Evolutionary conservation across 1,140 invertebrate genomes (phyloP).

Genomic region (Metaphire vulgaris): DNA sequence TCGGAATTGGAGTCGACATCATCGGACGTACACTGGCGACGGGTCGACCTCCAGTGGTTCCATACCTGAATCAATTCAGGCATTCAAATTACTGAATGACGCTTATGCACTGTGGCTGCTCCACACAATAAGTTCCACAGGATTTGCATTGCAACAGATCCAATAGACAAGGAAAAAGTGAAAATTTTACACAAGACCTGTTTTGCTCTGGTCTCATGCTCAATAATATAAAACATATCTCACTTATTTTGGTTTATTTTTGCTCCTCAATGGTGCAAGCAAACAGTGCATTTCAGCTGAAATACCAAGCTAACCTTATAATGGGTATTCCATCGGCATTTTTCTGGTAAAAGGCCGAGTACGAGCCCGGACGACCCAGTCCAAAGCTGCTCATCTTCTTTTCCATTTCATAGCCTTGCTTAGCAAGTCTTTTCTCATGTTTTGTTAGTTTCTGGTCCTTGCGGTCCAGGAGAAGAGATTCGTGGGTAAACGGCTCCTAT

Average conservation of each 20-base stretch:
- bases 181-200: too few relatives aligned
- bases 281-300: too few relatives aligned
- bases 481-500: constrained; percentile 90
- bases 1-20: constrained; percentile 53
- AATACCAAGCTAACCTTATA: constrained; percentile 16
- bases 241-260: too few relatives aligned
- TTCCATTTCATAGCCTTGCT: constrained; percentile 82
- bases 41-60: constrained; percentile 44
- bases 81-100: too few relatives aligned
- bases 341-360: constrained; percentile 53
- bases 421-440: constrained; percentile 86
- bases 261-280: too few relatives aligned
- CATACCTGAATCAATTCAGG: too few relatives aligned
- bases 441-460: constrained; percentile 92
- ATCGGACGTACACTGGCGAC: constrained; percentile 58
- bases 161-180: too few relatives aligned
- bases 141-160: too few relatives aligned
- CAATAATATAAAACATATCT: too few relatives aligned
- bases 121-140: too few relatives aligned
- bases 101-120: too few relatives aligned
- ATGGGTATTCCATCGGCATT: constrained; percentile 13
- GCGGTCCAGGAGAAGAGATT: constrained; percentile 86
- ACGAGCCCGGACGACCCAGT: constrained; percentile 54
- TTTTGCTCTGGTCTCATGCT: too few relatives aligned
- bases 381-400: constrained; percentile 70